Base-by-base conservation (phyloP, 1,140 invertebrate species). In the Augochlora pura region DNA sequence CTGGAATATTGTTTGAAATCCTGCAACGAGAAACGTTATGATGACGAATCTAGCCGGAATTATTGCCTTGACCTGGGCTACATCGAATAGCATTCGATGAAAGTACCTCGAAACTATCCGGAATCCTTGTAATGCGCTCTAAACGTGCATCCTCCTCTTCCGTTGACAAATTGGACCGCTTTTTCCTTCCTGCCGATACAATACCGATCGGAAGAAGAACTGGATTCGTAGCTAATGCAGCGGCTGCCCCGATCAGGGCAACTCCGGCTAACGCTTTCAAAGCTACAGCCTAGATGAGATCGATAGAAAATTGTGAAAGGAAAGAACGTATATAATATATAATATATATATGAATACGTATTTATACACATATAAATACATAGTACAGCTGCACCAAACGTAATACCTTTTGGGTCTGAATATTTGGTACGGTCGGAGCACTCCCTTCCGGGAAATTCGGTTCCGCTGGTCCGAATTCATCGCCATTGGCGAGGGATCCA, bases 221-320 rank as follows among this genome's bases (percentile, higher is more conserved):
- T 2, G 96, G 96, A 91, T 97, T 96, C 65, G 95, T 95, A 54
- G 96, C 95, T 54, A 97, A 91, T 6, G 96, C 96, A 27, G 96
- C 96, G 0, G 96, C 96, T 9, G 96, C 96, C 27, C 96, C 96
- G 39, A 97, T 93, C 14, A 97, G 91, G 2, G 96, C 96, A 14
- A 97, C 94, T 49, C 96, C 96, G 14, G 96, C 96, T 78, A 97
- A 91, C 0, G 96, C 96, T 91, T 96, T 97, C 39, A 94, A 87
- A 63, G 93, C 93, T 39, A 94, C 89, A 7, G 91, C 92, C 94
- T 94, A 39, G n/a, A 18, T 54, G 8, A 78, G 14, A 10, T 54
- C 21, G 18, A 54, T n/a, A 54, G 6, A 54, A 12, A 54, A 21
- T 21, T 1, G 14, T 16, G 49, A 52, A 52, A 1, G 18, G 18